Conservation (phyloP, 37 sponge, comb jelly and placozoan genomes). For the Halisarca cf. caerulea region DNA sequence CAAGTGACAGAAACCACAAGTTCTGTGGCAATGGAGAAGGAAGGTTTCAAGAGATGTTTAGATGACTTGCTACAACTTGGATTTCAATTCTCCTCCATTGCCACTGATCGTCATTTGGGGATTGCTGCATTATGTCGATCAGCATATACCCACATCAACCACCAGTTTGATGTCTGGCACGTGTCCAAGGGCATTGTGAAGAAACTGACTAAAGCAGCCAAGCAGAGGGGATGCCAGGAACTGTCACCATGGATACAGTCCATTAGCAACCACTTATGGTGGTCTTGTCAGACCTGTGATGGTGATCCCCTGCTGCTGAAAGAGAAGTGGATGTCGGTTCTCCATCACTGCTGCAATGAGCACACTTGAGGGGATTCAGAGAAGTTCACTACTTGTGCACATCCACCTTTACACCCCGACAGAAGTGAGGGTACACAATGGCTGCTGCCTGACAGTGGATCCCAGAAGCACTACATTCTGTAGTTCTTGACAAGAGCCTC, state of each 20-base stretch:
- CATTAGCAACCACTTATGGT: constrained; percentile 17
- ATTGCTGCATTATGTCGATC: neutral
- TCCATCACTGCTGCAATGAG: neutral
- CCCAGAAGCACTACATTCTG: too few species aligned
- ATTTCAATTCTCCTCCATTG: neutral
- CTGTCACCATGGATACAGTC: constrained; percentile 15
- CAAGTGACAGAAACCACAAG: constrained; percentile 5
- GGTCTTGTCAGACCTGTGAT: neutral
- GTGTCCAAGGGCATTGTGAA: neutral
- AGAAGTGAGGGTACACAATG: neutral
- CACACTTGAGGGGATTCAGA: neutral
- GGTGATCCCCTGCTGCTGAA: neutral
- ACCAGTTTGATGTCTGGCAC: constrained; percentile 21
- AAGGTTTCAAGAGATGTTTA: neutral
- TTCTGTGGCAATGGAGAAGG: neutral
- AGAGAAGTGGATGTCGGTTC: constrained; percentile 13
- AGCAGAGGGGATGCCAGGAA: neutral
- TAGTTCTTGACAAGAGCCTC: neutral
- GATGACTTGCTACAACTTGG: neutral
- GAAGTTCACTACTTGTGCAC: too few species aligned
- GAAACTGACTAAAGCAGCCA: neutral
- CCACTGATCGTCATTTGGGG: neutral
- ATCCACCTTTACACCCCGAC: neutral
- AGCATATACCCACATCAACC: neutral
- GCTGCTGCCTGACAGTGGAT: neutral